phyloP scores from a whole-genome alignment of 2,113 vertebrate species.

The Neotragus pygmaeus region DNA sequence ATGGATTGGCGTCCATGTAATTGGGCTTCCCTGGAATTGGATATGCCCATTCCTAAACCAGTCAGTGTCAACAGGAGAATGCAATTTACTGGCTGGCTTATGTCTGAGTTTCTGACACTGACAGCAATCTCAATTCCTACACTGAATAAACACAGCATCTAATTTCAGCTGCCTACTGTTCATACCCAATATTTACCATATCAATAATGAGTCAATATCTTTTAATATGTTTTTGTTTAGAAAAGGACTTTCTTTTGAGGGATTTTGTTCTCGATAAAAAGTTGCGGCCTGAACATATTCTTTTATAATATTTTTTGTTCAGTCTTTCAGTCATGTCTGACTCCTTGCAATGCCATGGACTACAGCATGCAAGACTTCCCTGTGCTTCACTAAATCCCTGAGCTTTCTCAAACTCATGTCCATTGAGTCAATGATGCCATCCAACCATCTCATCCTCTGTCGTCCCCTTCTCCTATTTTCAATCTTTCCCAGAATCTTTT shows the following conservation, averaged over 20 bases:
- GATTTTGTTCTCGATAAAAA: neutral
- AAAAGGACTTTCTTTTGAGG: neutral
- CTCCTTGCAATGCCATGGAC: neutral
- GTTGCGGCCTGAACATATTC: neutral
- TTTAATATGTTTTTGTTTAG: neutral
- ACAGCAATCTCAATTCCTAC: neutral
- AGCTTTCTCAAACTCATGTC: neutral
- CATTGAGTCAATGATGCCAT: neutral
- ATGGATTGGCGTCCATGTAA: neutral
- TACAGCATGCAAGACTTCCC: neutral
- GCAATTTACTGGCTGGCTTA: too few species aligned
- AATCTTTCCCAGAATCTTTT: neutral
- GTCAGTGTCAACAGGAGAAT: neutral
- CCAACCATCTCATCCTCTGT: neutral
- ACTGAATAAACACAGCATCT: neutral
- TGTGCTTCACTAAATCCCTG: neutral
- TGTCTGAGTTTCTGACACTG: neutral
- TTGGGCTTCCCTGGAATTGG: neutral
- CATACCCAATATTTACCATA: neutral
- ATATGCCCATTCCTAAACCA: neutral
- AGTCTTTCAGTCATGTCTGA: neutral
- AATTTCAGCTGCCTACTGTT: neutral
- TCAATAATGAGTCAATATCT: neutral
- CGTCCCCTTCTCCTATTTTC: neutral
- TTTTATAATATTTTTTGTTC: neutral